Evolutionary conservation across 1,140 invertebrate genomes (phyloP), one percentile per base, ranked within the genome.

Genomic region (Homalodisca vitripennis): DNA sequence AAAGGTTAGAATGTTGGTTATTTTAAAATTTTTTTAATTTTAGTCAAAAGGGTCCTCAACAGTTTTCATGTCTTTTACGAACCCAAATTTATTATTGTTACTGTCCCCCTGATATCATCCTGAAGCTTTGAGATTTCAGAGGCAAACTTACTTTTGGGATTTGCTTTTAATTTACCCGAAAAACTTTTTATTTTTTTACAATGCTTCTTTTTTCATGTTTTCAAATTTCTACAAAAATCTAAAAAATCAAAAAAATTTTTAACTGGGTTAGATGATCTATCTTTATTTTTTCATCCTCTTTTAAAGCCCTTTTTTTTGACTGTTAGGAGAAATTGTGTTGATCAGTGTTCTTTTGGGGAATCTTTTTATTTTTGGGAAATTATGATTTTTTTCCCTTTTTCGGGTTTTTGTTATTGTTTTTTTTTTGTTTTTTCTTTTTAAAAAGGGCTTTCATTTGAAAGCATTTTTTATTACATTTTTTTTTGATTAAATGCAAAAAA

Each of bases 81-180:
- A n/a, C n/a, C 17, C 34, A 41, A 41, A 6, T 10, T 41, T 41
- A 6, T 17, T 17, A 41, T 10, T 41, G 34, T 41, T 41, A 41
- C 34, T 17, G 34, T 41, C 17, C 17, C n/a, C 17, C 34, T 41
- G 34, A 10, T 41, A 41, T 10, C 6, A 41, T 10, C 34, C 34
- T 60, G 24, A 60, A 60, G 29, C 55, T 60, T 6, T 60, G 55
- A 26, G 55, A 60, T n/a, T 60, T 60, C 27, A 27, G 55, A 26
- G 55, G 55, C 29, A 60, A 27, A 60, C 2, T 27, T 22, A 27
- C 55, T 27, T n/a, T 41, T 41, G 34, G n/a, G 17, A 17, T 10
- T 41, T 20, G n/a, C 22, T 27, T 12, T 60, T 10, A 2, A 12
- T 27, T 26, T 60, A 30, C 24, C 27, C 14, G 55, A 60, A 60